Evolutionary conservation across 2,797 vertebrate species (phyloP), one percentile per base, ranked within the genome.

Genomic region (Spea hammondii): DNA sequence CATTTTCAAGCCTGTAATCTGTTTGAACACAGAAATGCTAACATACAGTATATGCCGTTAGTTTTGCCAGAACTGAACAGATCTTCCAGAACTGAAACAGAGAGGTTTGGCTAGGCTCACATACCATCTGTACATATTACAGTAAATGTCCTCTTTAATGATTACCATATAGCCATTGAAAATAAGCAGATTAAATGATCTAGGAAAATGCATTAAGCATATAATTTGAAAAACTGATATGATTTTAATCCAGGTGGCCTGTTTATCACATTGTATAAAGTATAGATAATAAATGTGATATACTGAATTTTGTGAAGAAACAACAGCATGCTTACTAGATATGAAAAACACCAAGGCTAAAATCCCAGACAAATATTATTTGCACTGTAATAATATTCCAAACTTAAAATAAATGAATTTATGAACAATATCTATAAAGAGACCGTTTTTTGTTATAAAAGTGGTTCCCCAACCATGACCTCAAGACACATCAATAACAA

Each of bases 61-160:
- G 4, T 65, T 53, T 76, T 65, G 65, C 78, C 72, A 80, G 65
- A 55, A 53, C 72, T 47, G 49, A 74, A 50, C 44, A 78, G 64
- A 65, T 65, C 62, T 76, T 65, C 70, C 77, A 79, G 77, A 8
- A 79, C n/a, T 67, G 66, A 65, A 65, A 49, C 13, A 77, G 44
- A 70, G 62, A 67, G 6, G 64, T 68, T 79, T 79, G 70, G 64
- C 72, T 59, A n/a, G 64, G 45, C 32, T 68, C 54, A 73, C 9
- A 64, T 67, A 54, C 77, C 70, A 73, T 79, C 77, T 78, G 70
- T 67, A 78, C 77, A 59, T n/a, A 57, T 57, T 9, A 72, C 59
- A 59, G 64, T 78, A 72, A 78, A 78, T 71, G 54, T 65, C 53
- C 76, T 13, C 66, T 77, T 60, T 70, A 77, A 64, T 78, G 71